Evolutionary conservation across 1,140 invertebrate genomes (phyloP).

Genomic region (Augochlora pura): DNA sequence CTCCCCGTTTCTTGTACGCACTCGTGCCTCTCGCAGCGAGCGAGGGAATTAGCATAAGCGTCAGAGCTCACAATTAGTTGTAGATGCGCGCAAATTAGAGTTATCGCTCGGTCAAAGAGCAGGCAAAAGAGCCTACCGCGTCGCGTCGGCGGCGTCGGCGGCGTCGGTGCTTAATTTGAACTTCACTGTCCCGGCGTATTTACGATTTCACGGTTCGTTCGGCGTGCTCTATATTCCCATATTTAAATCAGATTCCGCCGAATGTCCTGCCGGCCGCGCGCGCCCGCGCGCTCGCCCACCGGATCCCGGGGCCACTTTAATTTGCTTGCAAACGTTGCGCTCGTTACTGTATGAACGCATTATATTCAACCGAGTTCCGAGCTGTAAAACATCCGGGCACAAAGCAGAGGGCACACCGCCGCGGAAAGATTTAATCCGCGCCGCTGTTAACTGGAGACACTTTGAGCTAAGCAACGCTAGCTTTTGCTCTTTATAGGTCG

Average conservation of each 20-base stretch:
- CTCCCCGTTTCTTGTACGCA: too few species aligned
- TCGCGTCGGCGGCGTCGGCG: too few species aligned
- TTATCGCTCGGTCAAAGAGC: too few species aligned
- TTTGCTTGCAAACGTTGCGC: not conserved
- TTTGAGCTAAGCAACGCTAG: not conserved
- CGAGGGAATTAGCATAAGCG: too few species aligned
- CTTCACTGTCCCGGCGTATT: not conserved
- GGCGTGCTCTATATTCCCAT: not conserved
- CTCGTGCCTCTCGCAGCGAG: too few species aligned
- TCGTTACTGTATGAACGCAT: constrained; percentile 1
- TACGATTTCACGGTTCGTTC: constrained; percentile 29
- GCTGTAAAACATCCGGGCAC: not conserved
- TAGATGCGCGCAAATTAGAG: too few species aligned
- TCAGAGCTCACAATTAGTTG: too few species aligned
- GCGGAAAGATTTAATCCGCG: constrained; percentile 27
- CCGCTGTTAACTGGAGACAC: not conserved
- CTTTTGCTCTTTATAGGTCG: constrained; percentile 13
- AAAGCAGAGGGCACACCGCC: not conserved
- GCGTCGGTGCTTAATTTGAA: too few species aligned
- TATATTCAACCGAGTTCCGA: not conserved
- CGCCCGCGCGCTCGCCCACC: too few species aligned
- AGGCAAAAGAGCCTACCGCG: too few species aligned
- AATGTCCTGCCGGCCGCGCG: too few species aligned
- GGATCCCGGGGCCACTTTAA: constrained; percentile 1
- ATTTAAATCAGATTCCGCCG: not conserved